Conservation (phyloP, 2,888 invertebrate species). For the Sinelater perroti region DNA sequence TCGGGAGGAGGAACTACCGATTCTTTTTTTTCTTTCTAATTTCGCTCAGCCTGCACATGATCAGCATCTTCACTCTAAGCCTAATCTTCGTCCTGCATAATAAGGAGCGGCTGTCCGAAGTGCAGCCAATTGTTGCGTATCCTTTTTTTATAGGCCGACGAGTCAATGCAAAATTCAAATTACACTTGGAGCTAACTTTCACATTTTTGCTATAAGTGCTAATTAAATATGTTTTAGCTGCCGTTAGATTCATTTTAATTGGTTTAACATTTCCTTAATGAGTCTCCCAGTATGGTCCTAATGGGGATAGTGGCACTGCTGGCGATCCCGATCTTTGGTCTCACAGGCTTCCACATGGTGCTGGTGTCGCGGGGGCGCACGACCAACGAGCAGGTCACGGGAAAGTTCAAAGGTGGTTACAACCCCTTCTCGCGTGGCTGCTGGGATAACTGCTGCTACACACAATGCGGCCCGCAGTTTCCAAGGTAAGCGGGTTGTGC, state of each 20-base stretch:
- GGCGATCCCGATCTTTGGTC: constrained; percentile 95
- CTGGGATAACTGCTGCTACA: constrained; percentile 93
- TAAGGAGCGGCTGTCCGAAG: constrained; percentile 80
- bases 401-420: constrained; percentile 97
- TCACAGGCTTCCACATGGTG: constrained; percentile 98
- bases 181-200: too few species aligned
- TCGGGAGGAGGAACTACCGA: constrained; percentile 95
- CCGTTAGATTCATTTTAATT: too few species aligned
- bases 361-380: constrained; percentile 96
- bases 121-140: constrained; percentile 87
- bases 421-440: constrained; percentile 98
- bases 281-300: constrained; percentile 78
- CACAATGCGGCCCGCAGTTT: constrained; percentile 96
- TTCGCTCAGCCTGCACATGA: constrained; percentile 96
- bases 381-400: constrained; percentile 99
- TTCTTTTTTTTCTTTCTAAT: constrained; percentile 99
- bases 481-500: constrained; percentile 78
- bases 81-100: constrained; percentile 90
- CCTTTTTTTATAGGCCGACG: too few species aligned
- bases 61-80: constrained; percentile 94
- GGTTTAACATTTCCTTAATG: constrained; percentile 6
- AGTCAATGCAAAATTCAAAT: too few species aligned
- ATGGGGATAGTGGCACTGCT: constrained; percentile 92
- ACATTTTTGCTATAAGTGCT: too few species aligned
- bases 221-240: too few species aligned